Evolutionary conservation across 2,797 vertebrate species (phyloP), one percentile per base, ranked within the genome.

Genomic region (Glyptemys insculpta): DNA sequence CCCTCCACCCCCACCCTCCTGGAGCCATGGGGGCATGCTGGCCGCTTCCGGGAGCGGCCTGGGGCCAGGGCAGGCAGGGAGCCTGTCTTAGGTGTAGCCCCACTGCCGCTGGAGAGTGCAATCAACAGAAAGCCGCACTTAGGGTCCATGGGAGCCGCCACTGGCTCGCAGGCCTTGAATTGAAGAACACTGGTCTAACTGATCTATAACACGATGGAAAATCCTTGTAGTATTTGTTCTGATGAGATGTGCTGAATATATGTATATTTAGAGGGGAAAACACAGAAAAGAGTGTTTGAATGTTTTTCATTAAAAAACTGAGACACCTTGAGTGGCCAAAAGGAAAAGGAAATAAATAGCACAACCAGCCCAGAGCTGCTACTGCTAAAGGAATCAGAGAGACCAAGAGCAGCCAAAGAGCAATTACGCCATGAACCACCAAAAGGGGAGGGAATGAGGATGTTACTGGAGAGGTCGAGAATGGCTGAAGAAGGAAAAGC

Each of bases 161-260:
- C 4, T 54, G 54, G 21, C 21, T 54, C 4, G 2, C 54, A 5
- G 23, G 9, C 21, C 54, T 54, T 54, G 23, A 54, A 54, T 54
- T 25, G 54, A 54, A 25, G 54, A 54, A 54, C 54, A 54, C 54
- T 54, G 94, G 41, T 94, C 79, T 74, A 80, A 94, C 85, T 87
- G 78, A 92, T 90, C 84, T 92, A 54, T 95, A 95, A 92, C 93
- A 93, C 92, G 84, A 59, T 89, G 91, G 81, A 86, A 95, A 88
- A 87, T 85, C 76, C 79, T 87, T 91, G 5, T 54, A 80, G 21
- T 25, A 79, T 49, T 79, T 84, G 27, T 87, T 79, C 59, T 91
- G 50, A 79, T 72, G n/a, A 76, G 72, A 76, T 76, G 41, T 29
- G 41, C n/a, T 47, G 7, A 76, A 21, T 76, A 76, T 47, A 27